Conservation (phyloP, 2,888 invertebrate species). For the Meteorus colon region DNA sequence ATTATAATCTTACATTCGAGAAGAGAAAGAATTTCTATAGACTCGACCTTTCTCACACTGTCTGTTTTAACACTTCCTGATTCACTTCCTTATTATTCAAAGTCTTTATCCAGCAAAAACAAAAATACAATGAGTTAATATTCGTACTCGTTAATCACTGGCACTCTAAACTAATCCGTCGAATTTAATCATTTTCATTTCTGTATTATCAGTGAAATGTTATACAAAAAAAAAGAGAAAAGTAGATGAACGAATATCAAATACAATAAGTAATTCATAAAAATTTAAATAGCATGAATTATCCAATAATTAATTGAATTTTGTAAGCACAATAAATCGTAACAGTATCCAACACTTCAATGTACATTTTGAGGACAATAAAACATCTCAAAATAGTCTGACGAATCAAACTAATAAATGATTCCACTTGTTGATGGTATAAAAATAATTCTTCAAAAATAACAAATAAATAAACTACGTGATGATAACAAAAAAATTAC, state of each 20-base stretch:
- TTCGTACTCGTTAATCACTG: not conserved
- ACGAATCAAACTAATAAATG: not conserved
- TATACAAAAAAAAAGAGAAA: too few species aligned
- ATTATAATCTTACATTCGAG: not conserved
- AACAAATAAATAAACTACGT: not conserved
- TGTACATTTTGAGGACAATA: too few species aligned
- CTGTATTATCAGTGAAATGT: not conserved
- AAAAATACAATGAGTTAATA: not conserved
- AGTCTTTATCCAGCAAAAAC: not conserved
- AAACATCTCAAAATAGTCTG: not conserved
- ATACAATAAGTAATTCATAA: too few species aligned
- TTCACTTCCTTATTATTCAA: conserved; percentile 20
- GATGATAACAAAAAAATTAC: not conserved
- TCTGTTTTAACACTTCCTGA: conserved; percentile 31
- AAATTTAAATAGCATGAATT: too few species aligned
- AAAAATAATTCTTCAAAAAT: not conserved
- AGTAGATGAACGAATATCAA: too few species aligned
- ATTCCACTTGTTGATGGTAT: not conserved
- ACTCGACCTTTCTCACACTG: conserved; percentile 37
- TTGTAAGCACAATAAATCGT: too few species aligned
- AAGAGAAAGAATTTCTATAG: not conserved
- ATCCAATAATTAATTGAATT: too few species aligned
- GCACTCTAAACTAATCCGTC: not conserved
- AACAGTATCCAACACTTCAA: too few species aligned
- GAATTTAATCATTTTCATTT: not conserved